phyloP scores from a whole-genome alignment of 2,797 vertebrate species.

The Denticeps clupeoides region DNA sequence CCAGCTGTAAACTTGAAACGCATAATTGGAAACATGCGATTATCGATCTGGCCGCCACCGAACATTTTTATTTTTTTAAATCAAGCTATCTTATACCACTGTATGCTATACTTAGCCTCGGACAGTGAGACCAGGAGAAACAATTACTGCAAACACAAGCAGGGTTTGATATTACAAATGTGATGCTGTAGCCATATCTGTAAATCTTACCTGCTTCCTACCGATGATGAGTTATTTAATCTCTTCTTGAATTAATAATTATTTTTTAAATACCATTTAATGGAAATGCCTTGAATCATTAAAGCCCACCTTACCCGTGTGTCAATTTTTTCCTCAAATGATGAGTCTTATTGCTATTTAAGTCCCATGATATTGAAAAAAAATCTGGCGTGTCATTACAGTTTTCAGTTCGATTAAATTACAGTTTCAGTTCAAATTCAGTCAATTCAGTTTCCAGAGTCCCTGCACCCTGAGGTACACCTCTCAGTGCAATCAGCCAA shows the following conservation, averaged over 20 bases:
- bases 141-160: slow-evolving; percentile 6
- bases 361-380: no score
- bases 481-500: background rate
- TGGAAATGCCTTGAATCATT: no score
- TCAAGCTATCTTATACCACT: slow-evolving; percentile 7
- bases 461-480: background rate
- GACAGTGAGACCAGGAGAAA: slow-evolving; percentile 2
- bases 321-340: no score
- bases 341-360: no score
- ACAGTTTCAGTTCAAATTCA: no score
- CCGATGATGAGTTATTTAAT: no score
- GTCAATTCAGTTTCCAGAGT: background rate
- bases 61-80: slow-evolving; percentile 10
- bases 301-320: no score
- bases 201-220: background rate
- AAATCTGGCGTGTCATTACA: no score
- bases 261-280: no score
- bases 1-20: slow-evolving; percentile 17
- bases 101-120: slow-evolving; percentile 4
- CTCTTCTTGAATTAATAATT: no score
- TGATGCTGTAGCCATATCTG: background rate
- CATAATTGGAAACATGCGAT: slow-evolving; percentile 16
- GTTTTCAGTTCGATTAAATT: no score
- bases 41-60: slow-evolving; percentile 7
- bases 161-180: slow-evolving; percentile 5